Conservation (phyloP, 2,888 invertebrate species). For the Scelioninae gen. 1 region DNA sequence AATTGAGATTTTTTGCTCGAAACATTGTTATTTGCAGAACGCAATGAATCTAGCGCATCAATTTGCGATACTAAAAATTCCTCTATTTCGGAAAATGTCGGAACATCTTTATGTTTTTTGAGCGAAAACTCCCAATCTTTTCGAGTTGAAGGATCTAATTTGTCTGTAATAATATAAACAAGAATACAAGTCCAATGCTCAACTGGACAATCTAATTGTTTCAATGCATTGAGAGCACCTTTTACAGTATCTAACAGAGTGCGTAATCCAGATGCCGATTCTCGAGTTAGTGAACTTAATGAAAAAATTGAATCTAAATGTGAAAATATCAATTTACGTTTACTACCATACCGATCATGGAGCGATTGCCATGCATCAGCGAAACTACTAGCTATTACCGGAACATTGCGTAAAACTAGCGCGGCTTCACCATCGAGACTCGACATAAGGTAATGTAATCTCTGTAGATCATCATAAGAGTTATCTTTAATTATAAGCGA, state of each 20-base stretch:
- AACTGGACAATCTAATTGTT: too few species aligned
- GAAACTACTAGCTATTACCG: not conserved
- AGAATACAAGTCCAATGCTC: too few species aligned
- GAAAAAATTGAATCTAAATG: not conserved
- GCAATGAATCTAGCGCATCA: not conserved
- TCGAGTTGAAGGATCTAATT: not conserved
- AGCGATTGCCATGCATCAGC: not conserved
- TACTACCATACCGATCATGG: too few species aligned
- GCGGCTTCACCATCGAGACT: conserved; percentile 14
- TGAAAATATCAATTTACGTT: too few species aligned
- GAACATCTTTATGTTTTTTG: not conserved
- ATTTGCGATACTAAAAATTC: not conserved
- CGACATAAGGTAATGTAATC: conserved; percentile 20
- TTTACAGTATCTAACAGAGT: too few species aligned
- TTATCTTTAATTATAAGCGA: conserved; percentile 13
- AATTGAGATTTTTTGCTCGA: not conserved
- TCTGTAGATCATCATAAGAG: not conserved
- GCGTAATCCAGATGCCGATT: too few species aligned
- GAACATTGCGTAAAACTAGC: not conserved
- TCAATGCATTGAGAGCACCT: too few species aligned
- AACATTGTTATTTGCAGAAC: not conserved
- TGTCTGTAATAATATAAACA: not conserved
- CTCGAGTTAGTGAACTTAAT: too few species aligned
- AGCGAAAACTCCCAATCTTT: not conserved
- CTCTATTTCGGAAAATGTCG: not conserved